Evolutionary conservation across 92 coral and sea anemone species (phyloP), one percentile per base, ranked within the genome.

Genomic region (Palythoa grandiflora): DNA sequence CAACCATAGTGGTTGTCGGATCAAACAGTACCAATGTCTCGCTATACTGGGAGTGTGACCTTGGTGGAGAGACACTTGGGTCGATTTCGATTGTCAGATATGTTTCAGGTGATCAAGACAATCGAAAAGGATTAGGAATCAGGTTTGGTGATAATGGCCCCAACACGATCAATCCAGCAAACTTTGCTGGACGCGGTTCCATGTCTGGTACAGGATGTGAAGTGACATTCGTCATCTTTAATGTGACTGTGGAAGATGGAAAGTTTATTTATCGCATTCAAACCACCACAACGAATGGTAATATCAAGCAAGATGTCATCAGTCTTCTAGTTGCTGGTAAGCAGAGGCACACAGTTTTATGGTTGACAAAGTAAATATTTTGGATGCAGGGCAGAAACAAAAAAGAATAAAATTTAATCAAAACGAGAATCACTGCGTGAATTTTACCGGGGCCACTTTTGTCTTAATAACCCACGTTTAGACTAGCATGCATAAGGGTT

Each of bases 181-280:
- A 71, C 50, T 71, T 71, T 37, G 12, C 0, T 54, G 80, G 47
- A 9, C 80, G 80, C 9, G 80, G 80, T 1, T 1, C 9, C 61
- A 19, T 77, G 48, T 52, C 63, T 2, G 80, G 80, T 35, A 9
- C 47, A 77, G 80, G 80, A 77, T 77, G 80, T 44, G 80, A 52
- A n/a, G 66, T 16, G 17, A 52, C 47, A 3, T 77, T 77, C 7
- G 13, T 77, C 80, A 77, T 77, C 40, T 77, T 52, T 38, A 77
- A 54, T 52, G 65, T 53, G 80, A 77, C 20, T 0, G 47, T 19
- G 60, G 19, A 52, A 12, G 80, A 52, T 2, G 80, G 40, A 35
- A 9, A 77, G 9, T 77, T 2, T 38, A 12, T 0, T 0, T 77
- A 77, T 5, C 48, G 66, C 5, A n/a, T 16, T 57, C 3, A 0